Evolutionary conservation across 2,797 vertebrate genomes (phyloP), one percentile per base, ranked within the genome.

Genomic region (Manis javanica): DNA sequence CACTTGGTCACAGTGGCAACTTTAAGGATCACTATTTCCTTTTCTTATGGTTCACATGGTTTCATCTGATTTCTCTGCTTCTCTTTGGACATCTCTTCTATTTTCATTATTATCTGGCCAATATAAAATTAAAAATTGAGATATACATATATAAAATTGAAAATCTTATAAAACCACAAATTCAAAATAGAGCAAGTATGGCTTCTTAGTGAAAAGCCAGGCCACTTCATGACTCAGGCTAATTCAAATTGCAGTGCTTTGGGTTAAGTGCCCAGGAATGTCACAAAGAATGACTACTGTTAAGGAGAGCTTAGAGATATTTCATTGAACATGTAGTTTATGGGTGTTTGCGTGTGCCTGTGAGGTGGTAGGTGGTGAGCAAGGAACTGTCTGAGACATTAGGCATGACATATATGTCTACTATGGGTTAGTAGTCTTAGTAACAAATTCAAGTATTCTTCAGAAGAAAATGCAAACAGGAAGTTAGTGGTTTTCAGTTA

Each of bases 401-500:
- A 84, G 75, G 31, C 55, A 63, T 51, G 66, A 92, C 75, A 81
- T 53, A 46, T n/a, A 21, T 42, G 77, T 55, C 59, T 81, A 24
- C 51, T 55, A 5, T 63, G 18, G 14, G 34, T 53, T 64, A 31
- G 34, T 24, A 55, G 63, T 71, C 66, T 68, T 13, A 37, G 31
- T 42, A 59, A 86, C 77, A 71, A 78, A 21, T 46, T 46, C 46
- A 46, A 46, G 46, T 37, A 61, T 14, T 90, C 59, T 93, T 87
- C 46, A 68, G 64, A 57, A 82, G 63, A 37, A 51, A 87, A 77
- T 46, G 66, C 69, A 89, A 94, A 87, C 93, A 97, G 96, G 92
- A 97, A 97, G 37, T 49, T 16, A 42, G 66, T 86, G 55, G 64
- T 63, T 95, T 96, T 96, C 23, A 29, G 71, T 84, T 64, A 69